Base-by-base conservation (phyloP, 2,797 vertebrate species). In the Gastrophryne carolinensis region DNA sequence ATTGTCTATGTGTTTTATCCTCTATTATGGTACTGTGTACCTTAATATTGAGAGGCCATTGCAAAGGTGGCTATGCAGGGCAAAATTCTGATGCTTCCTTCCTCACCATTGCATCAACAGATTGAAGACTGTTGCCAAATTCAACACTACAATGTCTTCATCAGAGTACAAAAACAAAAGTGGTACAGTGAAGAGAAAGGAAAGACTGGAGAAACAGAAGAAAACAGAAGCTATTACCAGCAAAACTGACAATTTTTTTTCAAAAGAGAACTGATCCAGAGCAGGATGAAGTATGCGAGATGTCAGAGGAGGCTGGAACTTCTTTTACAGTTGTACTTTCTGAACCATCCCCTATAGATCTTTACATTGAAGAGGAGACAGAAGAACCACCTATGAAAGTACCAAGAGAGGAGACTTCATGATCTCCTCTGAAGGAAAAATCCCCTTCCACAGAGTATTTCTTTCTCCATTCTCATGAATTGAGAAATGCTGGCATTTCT, bases 71-170 rank as follows among this genome's bases (percentile, higher is more conserved):
- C n/a, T n/a, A n/a, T n/a, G n/a, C n/a, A n/a, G n/a, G n/a, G n/a
- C n/a, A n/a, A n/a, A n/a, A n/a, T n/a, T n/a, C n/a, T n/a, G n/a
- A n/a, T n/a, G n/a, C n/a, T n/a, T n/a, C n/a, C n/a, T n/a, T n/a
- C n/a, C n/a, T n/a, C n/a, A n/a, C n/a, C n/a, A n/a, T n/a, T n/a
- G n/a, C n/a, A n/a, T n/a, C n/a, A n/a, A n/a, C n/a, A n/a, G n/a
- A n/a, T n/a, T n/a, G n/a, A n/a, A n/a, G n/a, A n/a, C n/a, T n/a
- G n/a, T n/a, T n/a, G n/a, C n/a, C n/a, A n/a, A n/a, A n/a, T n/a
- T n/a, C n/a, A n/a, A n/a, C 54, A n/a, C 54, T 57, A 15, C 26
- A 57, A 57, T 57, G 54, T 57, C 54, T 57, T 57, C 54, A 6
- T 52, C 49, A 52, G 49, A 52, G 10, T 57, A 57, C 1, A 57